A percentile compares a stretch with the other conserved stretches of the same genome.
These are phyloP conservation scores for Lysandra coridon DNA, from an alignment of 2,888 invertebrate species.

Conservation along the genomic window DNA sequence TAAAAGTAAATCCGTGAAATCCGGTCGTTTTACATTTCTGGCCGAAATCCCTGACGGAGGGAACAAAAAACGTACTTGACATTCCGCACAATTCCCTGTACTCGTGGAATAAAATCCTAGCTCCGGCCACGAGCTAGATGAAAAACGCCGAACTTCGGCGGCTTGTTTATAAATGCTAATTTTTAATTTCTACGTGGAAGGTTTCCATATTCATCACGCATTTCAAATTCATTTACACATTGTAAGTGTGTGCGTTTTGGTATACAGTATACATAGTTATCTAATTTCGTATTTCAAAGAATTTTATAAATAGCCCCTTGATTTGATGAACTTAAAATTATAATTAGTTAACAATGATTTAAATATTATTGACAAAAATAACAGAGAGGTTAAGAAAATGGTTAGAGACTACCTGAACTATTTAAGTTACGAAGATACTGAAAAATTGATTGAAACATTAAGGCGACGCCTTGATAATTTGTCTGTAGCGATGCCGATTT, in stretches of 20 bases:
- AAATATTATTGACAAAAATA: too few species aligned
- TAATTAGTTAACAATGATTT: too few species aligned
- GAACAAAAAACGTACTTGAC: constrained; percentile 31
- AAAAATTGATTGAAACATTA: too few species aligned
- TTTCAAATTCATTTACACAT: background rate
- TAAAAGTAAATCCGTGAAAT: constrained; percentile 24
- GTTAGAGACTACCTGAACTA: too few species aligned
- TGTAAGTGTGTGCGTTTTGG: background rate
- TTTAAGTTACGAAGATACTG: too few species aligned
- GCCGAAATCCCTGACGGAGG: constrained; percentile 18
- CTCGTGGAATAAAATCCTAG: constrained; percentile 23
- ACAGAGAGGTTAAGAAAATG: too few species aligned
- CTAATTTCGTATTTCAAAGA: background rate
- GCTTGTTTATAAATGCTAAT: constrained; percentile 30
- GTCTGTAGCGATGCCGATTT: too few species aligned
- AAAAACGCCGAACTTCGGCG: constrained; percentile 32
- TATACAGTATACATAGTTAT: background rate
- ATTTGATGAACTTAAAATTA: too few species aligned
- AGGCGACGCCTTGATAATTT: too few species aligned
- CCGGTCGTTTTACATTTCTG: constrained; percentile 23
- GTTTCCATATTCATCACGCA: background rate
- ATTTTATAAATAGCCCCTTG: too few species aligned
- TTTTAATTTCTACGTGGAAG: constrained; percentile 24
- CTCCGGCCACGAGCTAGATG: constrained; percentile 24
- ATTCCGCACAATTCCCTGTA: constrained; percentile 33